Percentiles rank a stretch among this genome's conserved stretches.
phyloP scores from a whole-genome alignment of 2,797 vertebrate genomes.

The Urophycis tenuis region DNA sequence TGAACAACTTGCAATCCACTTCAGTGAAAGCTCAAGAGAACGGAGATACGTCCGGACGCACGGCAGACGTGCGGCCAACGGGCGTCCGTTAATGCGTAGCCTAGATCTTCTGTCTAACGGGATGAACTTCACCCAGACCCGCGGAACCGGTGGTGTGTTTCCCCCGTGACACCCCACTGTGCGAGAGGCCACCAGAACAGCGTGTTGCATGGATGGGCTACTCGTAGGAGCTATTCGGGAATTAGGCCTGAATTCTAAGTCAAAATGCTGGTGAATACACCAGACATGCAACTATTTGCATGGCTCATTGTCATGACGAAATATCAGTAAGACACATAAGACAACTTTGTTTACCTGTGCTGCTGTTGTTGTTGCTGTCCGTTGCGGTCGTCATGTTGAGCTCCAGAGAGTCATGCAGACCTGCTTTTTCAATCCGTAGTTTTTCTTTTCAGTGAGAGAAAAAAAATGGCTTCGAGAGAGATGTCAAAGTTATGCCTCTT shows the following conservation, averaged over 20 bases:
- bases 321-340: background rate
- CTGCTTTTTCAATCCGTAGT: background rate
- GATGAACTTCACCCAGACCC: background rate
- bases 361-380: constrained; percentile 43
- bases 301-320: background rate
- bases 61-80: background rate
- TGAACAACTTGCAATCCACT: background rate
- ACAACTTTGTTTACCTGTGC: constrained; percentile 33
- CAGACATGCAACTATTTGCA: background rate
- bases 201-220: background rate
- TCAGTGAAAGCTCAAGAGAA: background rate
- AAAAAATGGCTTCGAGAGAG: background rate
- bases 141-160: background rate
- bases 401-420: constrained; percentile 3
- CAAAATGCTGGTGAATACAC: background rate
- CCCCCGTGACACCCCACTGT: background rate
- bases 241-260: background rate
- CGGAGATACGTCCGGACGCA: constrained; percentile 8
- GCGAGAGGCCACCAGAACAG: background rate
- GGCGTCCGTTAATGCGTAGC: background rate
- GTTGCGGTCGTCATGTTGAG: constrained; percentile 24
- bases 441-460: background rate
- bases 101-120: background rate
- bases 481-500: background rate
- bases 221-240: background rate